Evolutionary conservation across 1,140 invertebrate species (phyloP), one percentile per base, ranked within the genome.

Genomic region (Centruroides vittatus): DNA sequence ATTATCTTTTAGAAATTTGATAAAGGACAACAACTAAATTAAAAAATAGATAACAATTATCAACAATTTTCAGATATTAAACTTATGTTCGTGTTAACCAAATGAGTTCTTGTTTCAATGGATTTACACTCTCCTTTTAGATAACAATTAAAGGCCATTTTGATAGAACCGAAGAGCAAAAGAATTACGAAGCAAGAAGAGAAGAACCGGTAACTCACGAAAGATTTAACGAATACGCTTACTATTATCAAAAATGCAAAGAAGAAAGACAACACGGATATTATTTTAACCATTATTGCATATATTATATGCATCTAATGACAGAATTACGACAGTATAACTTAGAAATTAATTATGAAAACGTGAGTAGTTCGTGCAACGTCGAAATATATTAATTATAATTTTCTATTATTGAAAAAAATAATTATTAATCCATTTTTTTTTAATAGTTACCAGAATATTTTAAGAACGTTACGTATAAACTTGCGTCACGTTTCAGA

Each of bases 151-250:
- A 57, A 35, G 64, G 61, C 12, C 35, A 36, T n/a, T 62, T 65
- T 9, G 13, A 47, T 9, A 23, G 52, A 12, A 58, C 64, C 0
- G 64, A 65, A 13, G 61, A 65, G 49, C 64, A 65, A n/a, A n/a
- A 47, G 13, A 46, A 51, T 34, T 47, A 48, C 8, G 64, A 65
- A 35, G 13, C 8, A 1, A 35, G 50, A 11, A 52, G 61, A 13
- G 61, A 58, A n/a, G 55, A 47, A 5, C 56, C 56, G 0, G 55
- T 62, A n/a, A 62, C 58, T 7, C 64, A 58, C 5, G 58, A 60
- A n/a, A 55, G 62, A n/a, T 58, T 62, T 58, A 65, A 65, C 47
- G 56, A 57, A 4, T 65, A 62, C 34, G 58, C 61, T 13, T 41
- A 65, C 34, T 57, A 55, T 3, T 65, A 62, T 55, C 57, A 65